A percentile compares a stretch with the other conserved stretches of the same genome.
These are phyloP conservation scores for Zaprionus obscuricornis DNA, from an alignment of 2,888 invertebrate species.

Conservation along the genomic window DNA sequence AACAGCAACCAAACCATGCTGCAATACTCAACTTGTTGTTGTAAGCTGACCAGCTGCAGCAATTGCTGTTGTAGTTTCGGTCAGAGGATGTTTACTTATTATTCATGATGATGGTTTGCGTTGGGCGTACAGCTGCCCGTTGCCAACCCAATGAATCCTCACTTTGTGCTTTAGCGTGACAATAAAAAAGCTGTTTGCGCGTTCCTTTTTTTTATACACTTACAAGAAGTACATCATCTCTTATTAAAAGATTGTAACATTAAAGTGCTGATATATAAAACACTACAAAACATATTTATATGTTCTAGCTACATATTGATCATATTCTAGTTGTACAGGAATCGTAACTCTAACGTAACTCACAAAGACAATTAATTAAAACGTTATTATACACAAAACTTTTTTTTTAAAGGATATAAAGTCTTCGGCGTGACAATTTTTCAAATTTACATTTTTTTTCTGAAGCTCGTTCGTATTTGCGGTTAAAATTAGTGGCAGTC, in stretches of 20 bases:
- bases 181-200: conserved; percentile 55
- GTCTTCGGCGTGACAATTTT: too few relatives aligned
- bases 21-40: not conserved
- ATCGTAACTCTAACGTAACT: too few relatives aligned
- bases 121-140: conserved; percentile 8
- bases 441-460: not conserved
- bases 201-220: conserved; percentile 8
- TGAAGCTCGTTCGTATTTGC: conserved; percentile 49
- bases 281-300: too few relatives aligned
- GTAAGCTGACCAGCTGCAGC: not conserved
- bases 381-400: too few relatives aligned
- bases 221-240: too few relatives aligned
- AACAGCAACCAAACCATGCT: conserved; percentile 5
- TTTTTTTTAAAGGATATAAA: too few relatives aligned
- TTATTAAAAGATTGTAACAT: too few relatives aligned
- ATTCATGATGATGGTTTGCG: conserved; percentile 68
- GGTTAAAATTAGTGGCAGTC: conserved; percentile 67
- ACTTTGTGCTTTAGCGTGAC: conserved; percentile 30
- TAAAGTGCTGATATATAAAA: too few relatives aligned
- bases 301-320: too few relatives aligned
- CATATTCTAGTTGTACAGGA: too few relatives aligned
- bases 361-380: too few relatives aligned
- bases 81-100: conserved; percentile 57
- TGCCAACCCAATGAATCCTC: conserved; percentile 16
- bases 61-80: conserved; percentile 36